Evolutionary conservation across 2,113 vertebrate genomes (phyloP), one percentile per base, ranked within the genome.

Genomic region (Mustela lutreola): DNA sequence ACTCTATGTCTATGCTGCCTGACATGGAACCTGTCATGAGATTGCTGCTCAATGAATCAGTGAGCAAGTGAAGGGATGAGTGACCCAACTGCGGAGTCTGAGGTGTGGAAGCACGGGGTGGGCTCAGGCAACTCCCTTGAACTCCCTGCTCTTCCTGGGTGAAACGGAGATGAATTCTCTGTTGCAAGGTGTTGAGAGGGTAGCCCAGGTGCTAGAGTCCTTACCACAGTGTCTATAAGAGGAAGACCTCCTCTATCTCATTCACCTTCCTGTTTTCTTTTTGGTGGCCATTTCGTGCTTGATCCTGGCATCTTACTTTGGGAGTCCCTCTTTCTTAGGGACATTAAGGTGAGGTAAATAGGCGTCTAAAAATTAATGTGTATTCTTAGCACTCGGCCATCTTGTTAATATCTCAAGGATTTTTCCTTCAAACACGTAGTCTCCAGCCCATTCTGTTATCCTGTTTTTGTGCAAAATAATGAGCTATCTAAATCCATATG

Each of bases 341-440:
- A 88, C 16, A 78, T 65, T 84, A 48, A 70, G 4, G 62, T 50
- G 18, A 75, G 4, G 31, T 48, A 26, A 91, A 70, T 5, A 88
- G 50, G 73, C 36, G 4, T 60, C 31, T 75, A 39, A 45, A 78
- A 53, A 92, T 92, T 73, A 88, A 48, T 84, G n/a, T 83, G 19
- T 62, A 16, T 65, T 93, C 26, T 75, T 96, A 75, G 22, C 60
- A 89, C 89, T 76, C 26, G 60, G 0, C 79, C 33, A 33, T 79
- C 24, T 62, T 53, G 21, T 81, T 76, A 84, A 71, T 89, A 76
- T 80, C 45, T 87, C 11, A 39, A 87, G 58, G 19, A 71, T 42
- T 89, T 82, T 95, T 76, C 58, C 75, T 71, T 96, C 56, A 63
- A 45, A 70, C 86, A 73, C 65, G 12, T 33, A 53, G 56, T 89